Evolutionary conservation across 1,140 invertebrate species (phyloP).

Genomic region (Caligus rogercresseyi): DNA sequence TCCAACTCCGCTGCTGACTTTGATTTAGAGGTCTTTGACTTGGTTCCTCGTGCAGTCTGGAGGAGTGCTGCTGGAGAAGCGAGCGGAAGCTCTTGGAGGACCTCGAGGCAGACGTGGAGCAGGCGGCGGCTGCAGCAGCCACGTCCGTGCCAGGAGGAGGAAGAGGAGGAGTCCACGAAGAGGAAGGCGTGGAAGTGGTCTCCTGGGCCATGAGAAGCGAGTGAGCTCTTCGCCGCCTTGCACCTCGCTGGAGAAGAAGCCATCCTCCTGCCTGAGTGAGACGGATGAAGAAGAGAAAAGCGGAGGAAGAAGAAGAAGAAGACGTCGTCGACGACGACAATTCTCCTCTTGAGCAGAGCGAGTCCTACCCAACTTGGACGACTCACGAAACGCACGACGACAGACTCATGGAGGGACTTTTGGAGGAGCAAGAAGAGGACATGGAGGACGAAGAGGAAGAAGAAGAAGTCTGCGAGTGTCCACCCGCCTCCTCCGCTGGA

Average conservation of each 20-base stretch:
- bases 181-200: no score
- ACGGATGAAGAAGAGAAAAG: neutral
- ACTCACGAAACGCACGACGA: no score
- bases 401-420: no score
- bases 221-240: neutral
- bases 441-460: slow-evolving; percentile 13
- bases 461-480: neutral
- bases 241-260: neutral
- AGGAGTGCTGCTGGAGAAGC: slow-evolving; percentile 11
- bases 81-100: neutral
- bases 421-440: neutral
- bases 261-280: neutral
- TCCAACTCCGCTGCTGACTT: slow-evolving; percentile 17
- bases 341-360: no score
- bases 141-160: no score
- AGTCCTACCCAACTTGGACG: no score
- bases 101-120: no score
- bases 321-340: no score
- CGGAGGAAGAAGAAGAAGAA: no score
- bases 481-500: neutral
- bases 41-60: slow-evolving; percentile 16
- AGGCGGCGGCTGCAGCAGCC: no score
- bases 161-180: neutral
- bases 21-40: slow-evolving; percentile 19
- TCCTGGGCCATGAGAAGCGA: neutral